phyloP scores from a whole-genome alignment of 2,888 invertebrate genomes.

The Thereva unica region DNA sequence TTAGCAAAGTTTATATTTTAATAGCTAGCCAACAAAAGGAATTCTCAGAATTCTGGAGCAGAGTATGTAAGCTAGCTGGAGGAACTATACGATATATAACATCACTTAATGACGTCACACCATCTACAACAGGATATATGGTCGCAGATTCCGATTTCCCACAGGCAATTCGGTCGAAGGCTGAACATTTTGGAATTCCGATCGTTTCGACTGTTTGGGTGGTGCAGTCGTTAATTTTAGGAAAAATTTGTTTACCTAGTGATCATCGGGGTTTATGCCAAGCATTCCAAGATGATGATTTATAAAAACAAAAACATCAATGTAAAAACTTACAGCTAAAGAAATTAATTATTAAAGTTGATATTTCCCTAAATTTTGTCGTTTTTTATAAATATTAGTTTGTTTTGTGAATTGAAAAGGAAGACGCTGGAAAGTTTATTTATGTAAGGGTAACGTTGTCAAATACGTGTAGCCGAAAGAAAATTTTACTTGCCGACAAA shows the following conservation, averaged over 20 bases:
- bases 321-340: no score
- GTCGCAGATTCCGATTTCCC: conserved; percentile 69
- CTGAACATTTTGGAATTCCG: conserved; percentile 65
- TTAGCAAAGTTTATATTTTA: conserved; percentile 61
- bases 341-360: no score
- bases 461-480: no score
- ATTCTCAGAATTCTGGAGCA: conserved; percentile 66
- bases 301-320: no score
- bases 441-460: no score
- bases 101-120: conserved; percentile 59
- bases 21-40: conserved; percentile 62
- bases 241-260: conserved; percentile 60
- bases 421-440: no score
- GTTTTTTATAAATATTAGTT: no score
- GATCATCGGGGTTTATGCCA: conserved; percentile 56
- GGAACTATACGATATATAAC: conserved; percentile 60
- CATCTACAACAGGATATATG: conserved; percentile 60
- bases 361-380: no score
- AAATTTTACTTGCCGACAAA: no score
- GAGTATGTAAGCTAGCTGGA: conserved; percentile 65
- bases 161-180: conserved; percentile 60
- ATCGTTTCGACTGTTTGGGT: conserved; percentile 72
- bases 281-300: conserved; percentile 45
- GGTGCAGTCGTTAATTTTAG: conserved; percentile 69
- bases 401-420: no score